Evolutionary conservation across 2,113 vertebrate genomes (phyloP).

Genomic region (Odontophorus gujanensis): DNA sequence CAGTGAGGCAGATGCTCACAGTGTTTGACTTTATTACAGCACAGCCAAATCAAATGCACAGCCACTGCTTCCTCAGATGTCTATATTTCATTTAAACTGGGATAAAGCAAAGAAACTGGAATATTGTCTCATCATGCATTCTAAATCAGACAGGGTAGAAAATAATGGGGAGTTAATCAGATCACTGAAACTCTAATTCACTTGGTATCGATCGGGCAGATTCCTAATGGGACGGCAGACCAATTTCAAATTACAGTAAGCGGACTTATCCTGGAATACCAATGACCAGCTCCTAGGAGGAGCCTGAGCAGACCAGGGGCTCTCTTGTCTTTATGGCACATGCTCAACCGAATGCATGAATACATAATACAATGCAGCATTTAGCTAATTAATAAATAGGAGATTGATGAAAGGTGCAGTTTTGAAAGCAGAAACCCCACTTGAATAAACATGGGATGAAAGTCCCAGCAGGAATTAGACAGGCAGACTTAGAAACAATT

Average conservation of each 20-base stretch:
- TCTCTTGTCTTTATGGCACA: conserved; percentile 54
- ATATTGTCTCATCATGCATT: conserved; percentile 93
- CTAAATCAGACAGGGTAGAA: conserved; percentile 89
- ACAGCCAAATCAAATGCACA: conserved; percentile 80
- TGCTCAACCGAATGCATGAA: conserved; percentile 46
- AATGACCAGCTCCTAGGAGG: conserved; percentile 78
- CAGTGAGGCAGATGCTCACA: conserved; percentile 66
- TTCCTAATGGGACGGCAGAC: conserved; percentile 92
- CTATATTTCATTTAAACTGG: conserved; percentile 88
- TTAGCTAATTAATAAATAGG: conserved; percentile 89
- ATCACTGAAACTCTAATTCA: conserved; percentile 97
- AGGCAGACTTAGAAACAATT: conserved; percentile 57
- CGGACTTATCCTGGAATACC: conserved; percentile 87
- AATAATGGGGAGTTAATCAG: conserved; percentile 99
- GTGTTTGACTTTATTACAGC: conserved; percentile 81
- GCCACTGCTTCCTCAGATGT: conserved; percentile 82
- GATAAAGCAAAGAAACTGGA: conserved; percentile 86
- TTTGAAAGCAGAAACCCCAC: conserved; percentile 75
- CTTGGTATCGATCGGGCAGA: conserved; percentile 91
- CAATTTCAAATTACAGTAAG: conserved; percentile 93
- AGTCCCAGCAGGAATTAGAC: conserved; percentile 46
- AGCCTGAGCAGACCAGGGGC: conserved; percentile 46
- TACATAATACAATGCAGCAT: conserved; percentile 77
- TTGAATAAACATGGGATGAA: conserved; percentile 68
- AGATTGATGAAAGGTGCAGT: conserved; percentile 80